Evolutionary conservation across 1,140 invertebrate species (phyloP), one percentile per base, ranked within the genome.

Genomic region (Neomicropteryx cornuta): DNA sequence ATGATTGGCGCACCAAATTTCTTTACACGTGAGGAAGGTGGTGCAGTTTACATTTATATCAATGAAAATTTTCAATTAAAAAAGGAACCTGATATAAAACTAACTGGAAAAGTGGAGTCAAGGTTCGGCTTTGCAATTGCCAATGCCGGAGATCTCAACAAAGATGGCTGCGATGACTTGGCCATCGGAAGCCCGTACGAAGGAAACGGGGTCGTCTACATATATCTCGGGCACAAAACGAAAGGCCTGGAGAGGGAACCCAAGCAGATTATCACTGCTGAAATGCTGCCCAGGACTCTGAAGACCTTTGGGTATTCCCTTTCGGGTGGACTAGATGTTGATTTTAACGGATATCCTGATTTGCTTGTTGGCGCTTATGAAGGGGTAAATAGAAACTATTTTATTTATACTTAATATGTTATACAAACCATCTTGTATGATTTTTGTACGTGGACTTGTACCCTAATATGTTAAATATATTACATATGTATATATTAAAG

Each of bases 181-280:
- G 90, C 88, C 0, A 77, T 96, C 36, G 92, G 92, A 13, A 90
- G 91, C 17, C 92, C 91, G 0, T 95, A 93, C 55, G 89, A 93
- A 61, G 79, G 74, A 2, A 70, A 77, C 45, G 86, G 84, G 13
- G 83, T 80, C 3, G 80, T 96, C 29, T 94, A 91, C 52, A 86
- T 96, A 47, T 91, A 83, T 64, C 64, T 93, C 40, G 90, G 90
- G 5, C 78, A 80, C 18, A 61, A 58, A 42, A 72, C 68, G 31
- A 71, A 77, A 46, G 87, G 88, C 1, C 65, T 93, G 1, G 75
- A 78, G 31, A 56, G 58, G 4, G 77, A 80, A 56, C 82, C 83
- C 2, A 80, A 84, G 29, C 88, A 91, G 65, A 46, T 62, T 3
- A 73, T 74, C 18, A 54, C 45, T 36, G 68, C 70, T 18, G 48